Evolutionary conservation across 2,888 invertebrate genomes (phyloP).

Genomic region (Leucophora obtusa): DNA sequence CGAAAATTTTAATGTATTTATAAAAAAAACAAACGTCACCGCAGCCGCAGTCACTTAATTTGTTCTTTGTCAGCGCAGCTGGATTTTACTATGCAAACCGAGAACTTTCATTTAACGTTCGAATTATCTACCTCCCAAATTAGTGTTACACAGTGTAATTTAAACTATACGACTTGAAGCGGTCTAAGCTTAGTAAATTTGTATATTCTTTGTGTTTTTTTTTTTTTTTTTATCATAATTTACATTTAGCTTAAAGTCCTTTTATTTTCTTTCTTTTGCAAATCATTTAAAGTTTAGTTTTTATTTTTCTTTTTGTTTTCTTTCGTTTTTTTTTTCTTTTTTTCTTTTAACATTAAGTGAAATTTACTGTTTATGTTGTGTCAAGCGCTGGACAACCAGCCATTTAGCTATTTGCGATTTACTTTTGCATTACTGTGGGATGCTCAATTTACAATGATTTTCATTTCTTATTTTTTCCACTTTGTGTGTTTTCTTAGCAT

Average conservation of each 20-base stretch:
- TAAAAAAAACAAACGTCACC: no score
- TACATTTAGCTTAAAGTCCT: not conserved
- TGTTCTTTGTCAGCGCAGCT: no score
- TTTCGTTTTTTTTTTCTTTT: conserved; percentile 19
- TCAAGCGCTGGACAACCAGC: conserved; percentile 65
- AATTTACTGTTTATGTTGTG: conserved; percentile 65
- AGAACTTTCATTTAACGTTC: no score
- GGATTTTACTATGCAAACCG: no score
- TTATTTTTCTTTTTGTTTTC: conserved; percentile 15
- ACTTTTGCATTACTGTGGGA: conserved; percentile 63
- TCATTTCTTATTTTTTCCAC: conserved; percentile 15
- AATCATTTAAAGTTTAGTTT: conserved; percentile 51
- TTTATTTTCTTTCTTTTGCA: conserved; percentile 21
- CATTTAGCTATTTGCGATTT: conserved; percentile 76
- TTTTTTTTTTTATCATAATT: not conserved
- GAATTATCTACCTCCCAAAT: no score
- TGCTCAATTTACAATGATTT: conserved; percentile 57
- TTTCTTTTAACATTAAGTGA: conserved; percentile 49
- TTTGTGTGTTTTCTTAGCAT: conserved; percentile 15
- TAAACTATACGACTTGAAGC: no score
- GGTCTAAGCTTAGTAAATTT: no score
- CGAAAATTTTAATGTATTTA: no score
- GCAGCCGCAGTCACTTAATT: no score
- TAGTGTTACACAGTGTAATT: no score
- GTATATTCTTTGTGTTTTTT: not conserved